phyloP scores from a whole-genome alignment of 1,140 invertebrate genomes.

The Drosophila takahashii region DNA sequence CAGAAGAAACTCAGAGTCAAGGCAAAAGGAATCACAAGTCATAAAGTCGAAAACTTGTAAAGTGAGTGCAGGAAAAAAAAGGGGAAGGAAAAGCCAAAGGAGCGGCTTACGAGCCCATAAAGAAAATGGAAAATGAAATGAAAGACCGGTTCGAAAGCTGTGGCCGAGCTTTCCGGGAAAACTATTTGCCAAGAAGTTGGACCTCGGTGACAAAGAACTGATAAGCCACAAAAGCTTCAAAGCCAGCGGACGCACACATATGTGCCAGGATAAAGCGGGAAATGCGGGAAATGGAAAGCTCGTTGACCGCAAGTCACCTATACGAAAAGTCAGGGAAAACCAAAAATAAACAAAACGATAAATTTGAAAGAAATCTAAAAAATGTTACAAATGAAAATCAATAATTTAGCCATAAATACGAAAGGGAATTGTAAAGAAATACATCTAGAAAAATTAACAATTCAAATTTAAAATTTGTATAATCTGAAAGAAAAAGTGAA shows the following conservation, averaged over 20 bases:
- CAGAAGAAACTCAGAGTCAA: not conserved
- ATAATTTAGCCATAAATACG: slow-evolving; percentile 74
- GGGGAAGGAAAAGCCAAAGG: not conserved
- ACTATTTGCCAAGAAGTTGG: slow-evolving; percentile 25
- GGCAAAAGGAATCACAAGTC: slow-evolving; percentile 1
- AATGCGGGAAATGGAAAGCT: slow-evolving; percentile 30
- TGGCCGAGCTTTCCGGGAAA: slow-evolving; percentile 33
- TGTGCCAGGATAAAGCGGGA: slow-evolving; percentile 2
- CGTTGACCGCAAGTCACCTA: slow-evolving; percentile 34
- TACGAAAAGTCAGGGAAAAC: not conserved
- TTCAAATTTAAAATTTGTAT: not conserved
- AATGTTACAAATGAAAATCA: slow-evolving; percentile 67
- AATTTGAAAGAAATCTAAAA: slow-evolving; percentile 58
- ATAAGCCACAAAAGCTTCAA: slow-evolving; percentile 50
- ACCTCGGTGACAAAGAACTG: slow-evolving; percentile 33
- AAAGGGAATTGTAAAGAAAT: slow-evolving; percentile 36
- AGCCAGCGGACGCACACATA: slow-evolving; percentile 23
- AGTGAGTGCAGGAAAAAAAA: not conserved
- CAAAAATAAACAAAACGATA: slow-evolving; percentile 7
- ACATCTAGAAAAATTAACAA: not conserved
- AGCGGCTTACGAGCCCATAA: slow-evolving; percentile 11
- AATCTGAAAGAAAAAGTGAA: no score
- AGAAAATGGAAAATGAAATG: slow-evolving; percentile 19
- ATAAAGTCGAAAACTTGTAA: slow-evolving; percentile 6
- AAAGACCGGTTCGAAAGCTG: slow-evolving; percentile 29